phyloP scores from a whole-genome alignment of 2,888 invertebrate species.

The Zygogramma bicolorata region DNA sequence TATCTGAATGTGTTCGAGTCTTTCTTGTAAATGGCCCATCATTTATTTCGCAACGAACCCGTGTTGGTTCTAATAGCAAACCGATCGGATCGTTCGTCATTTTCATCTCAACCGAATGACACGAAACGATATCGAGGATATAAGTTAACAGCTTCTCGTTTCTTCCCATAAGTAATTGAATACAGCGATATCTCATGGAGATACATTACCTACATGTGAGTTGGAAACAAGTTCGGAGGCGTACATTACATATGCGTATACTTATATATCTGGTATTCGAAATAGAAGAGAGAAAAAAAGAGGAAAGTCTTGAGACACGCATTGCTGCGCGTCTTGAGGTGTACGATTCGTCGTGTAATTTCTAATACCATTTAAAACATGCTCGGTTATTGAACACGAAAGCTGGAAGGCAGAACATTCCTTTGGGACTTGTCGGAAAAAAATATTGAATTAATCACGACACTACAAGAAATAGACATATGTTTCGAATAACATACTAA shows the following conservation, averaged over 20 bases:
- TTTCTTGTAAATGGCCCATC: no score
- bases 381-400: not conserved
- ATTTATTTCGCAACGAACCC: slow-evolving; percentile 2
- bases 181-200: slow-evolving; percentile 35
- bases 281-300: slow-evolving; percentile 19
- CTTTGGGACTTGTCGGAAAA: not conserved
- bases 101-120: slow-evolving; percentile 24
- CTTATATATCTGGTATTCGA: slow-evolving; percentile 9
- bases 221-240: slow-evolving; percentile 33
- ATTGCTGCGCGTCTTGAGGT: slow-evolving; percentile 19
- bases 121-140: slow-evolving; percentile 34
- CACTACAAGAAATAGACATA: not conserved
- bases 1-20: no score
- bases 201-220: slow-evolving; percentile 33
- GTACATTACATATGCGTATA: slow-evolving; percentile 35
- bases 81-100: slow-evolving; percentile 26
- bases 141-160: slow-evolving; percentile 40
- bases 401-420: slow-evolving; percentile 1
- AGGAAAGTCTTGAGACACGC: slow-evolving; percentile 21
- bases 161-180: slow-evolving; percentile 39
- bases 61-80: slow-evolving; percentile 12
- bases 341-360: slow-evolving; percentile 11
- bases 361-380: not conserved
- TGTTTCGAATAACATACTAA: no score
- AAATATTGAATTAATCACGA: not conserved